Conservation (phyloP, 2,888 invertebrate genomes). For the Mamestra brassicae region DNA sequence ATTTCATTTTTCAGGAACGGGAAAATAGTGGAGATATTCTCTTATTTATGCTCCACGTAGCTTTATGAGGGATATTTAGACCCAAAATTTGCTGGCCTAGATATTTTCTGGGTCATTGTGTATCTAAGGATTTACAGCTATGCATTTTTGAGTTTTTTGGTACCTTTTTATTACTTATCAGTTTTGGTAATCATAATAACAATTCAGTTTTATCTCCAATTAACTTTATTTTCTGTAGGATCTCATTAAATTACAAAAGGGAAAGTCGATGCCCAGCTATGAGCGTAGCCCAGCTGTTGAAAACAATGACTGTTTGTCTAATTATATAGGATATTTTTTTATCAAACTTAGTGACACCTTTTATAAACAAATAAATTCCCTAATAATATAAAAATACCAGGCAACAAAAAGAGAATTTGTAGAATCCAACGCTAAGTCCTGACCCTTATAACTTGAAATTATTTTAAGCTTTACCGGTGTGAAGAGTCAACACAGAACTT, state of each 20-base stretch:
- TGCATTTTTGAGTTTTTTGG: background rate
- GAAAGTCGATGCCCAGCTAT: background rate
- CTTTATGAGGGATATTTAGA: background rate
- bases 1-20: constrained; percentile 19
- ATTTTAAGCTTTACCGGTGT: constrained; percentile 3
- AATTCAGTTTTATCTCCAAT: background rate
- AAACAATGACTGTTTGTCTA: background rate
- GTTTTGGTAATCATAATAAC: background rate
- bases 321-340: too few species aligned
- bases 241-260: background rate
- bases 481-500: constrained; percentile 11
- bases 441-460: background rate
- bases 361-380: background rate
- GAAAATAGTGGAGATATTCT: background rate
- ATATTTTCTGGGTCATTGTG: background rate
- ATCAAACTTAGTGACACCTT: too few species aligned
- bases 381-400: background rate
- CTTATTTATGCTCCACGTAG: constrained; percentile 8
- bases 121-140: background rate
- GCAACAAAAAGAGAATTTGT: background rate
- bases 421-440: background rate
- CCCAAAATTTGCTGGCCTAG: background rate
- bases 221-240: background rate
- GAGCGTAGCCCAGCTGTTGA: background rate
- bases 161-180: background rate